Conservation (phyloP, 2,888 invertebrate genomes). For the Campopleginae sp. region DNA sequence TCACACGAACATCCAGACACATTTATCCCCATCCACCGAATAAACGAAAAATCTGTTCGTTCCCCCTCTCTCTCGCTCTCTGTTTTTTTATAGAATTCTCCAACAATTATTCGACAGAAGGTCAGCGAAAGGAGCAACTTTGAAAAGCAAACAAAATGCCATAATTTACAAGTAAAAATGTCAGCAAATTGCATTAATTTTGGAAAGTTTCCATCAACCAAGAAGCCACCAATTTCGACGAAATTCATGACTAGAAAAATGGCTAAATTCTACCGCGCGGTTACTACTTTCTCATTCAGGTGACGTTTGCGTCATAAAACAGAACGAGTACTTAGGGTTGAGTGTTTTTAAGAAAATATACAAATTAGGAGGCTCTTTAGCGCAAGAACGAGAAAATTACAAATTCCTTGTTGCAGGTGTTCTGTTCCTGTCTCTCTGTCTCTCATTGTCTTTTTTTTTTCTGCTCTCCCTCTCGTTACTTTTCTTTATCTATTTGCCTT, state of each 20-base stretch:
- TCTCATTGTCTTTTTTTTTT: background rate
- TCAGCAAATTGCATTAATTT: background rate
- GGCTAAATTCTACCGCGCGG: background rate
- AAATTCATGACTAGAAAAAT: background rate
- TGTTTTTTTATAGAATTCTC: background rate
- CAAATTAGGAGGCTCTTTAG: background rate
- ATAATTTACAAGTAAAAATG: background rate
- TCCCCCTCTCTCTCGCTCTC: background rate
- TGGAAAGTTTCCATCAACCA: background rate
- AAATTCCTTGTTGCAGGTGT: background rate
- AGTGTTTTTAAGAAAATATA: background rate
- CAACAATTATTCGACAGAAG: no score
- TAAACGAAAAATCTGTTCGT: slow-evolving; percentile 59
- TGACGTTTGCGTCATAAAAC: background rate
- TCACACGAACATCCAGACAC: slow-evolving; percentile 5
- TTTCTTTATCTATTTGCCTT: slow-evolving; percentile 4
- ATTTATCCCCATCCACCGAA: slow-evolving; percentile 63
- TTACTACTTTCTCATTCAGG: background rate
- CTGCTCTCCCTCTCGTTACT: slow-evolving; percentile 4
- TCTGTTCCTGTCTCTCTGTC: slow-evolving; percentile 19
- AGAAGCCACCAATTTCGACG: background rate
- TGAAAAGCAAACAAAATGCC: background rate
- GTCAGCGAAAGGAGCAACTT: background rate
- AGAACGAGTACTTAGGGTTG: background rate
- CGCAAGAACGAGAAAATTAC: background rate